Evolutionary conservation across 2,113 vertebrate species (phyloP).

Genomic region (Muntiacus reevesi): DNA sequence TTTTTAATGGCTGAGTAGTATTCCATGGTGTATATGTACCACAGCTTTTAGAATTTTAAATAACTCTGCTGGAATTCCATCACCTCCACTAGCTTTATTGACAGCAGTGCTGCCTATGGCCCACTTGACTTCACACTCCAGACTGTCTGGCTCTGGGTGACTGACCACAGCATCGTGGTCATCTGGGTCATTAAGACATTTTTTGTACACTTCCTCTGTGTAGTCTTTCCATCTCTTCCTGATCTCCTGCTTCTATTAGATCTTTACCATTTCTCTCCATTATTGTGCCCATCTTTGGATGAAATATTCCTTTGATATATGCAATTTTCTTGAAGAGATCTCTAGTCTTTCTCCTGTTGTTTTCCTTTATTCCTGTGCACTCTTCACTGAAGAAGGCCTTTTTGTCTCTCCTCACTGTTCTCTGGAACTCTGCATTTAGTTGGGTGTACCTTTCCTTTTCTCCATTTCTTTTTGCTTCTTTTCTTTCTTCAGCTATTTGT

Average conservation of each 20-base stretch:
- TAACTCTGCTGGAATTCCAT: neutral
- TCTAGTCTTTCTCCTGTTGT: neutral
- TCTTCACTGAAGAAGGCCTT: neutral
- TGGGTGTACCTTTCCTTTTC: neutral
- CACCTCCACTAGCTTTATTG: neutral
- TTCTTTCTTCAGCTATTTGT: neutral
- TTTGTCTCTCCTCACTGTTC: neutral
- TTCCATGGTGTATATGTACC: no score
- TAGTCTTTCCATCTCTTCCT: neutral
- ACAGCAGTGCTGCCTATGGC: neutral
- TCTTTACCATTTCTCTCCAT: neutral
- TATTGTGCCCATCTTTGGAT: neutral
- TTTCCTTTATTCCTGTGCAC: neutral
- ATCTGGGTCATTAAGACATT: neutral
- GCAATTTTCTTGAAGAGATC: neutral
- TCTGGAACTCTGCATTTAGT: neutral
- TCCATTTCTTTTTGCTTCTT: neutral
- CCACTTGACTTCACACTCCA: neutral
- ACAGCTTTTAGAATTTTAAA: neutral
- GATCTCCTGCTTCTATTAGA: neutral
- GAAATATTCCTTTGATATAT: neutral
- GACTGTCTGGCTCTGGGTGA: neutral
- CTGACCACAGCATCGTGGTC: neutral
- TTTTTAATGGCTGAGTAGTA: no score
- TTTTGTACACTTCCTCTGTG: neutral